Base-by-base conservation (phyloP, 2,797 vertebrate genomes). In the Siniperca undulata region DNA sequence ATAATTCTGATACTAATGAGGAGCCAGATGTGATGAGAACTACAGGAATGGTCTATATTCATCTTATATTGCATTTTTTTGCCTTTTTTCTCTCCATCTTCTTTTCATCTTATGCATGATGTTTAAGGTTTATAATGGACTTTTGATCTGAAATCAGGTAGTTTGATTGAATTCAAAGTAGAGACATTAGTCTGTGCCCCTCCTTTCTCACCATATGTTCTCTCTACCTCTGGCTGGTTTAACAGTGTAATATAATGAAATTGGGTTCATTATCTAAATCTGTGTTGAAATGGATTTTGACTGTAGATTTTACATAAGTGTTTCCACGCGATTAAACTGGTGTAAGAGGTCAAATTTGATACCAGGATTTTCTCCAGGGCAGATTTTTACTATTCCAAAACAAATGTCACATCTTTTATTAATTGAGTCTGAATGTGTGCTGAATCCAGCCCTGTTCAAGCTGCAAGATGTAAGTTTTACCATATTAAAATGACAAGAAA, bases 171-270 rank as follows among this genome's bases (percentile, higher is more conserved):
- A 42, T 46, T 46, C 1, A 55, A 58, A 74, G 40, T 38, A 14
- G 48, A 75, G 36, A 36, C 17, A 70, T 60, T 59, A 12, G 4
- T 30, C 30, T 30, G 30, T 30, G 30, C 30, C 30, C 30, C 30
- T 30, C 30, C 58, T 69, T 53, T 58, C 65, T 60, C 61, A 53
- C 59, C 58, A 67, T 73, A 59, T 42, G 70, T 67, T 69, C 70
- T 19, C 44, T 69, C 34, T 4, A 19, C 66, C 68, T 77, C 62
- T 44, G 71, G 58, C 67, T 59, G 36, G 12, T 81, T 68, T 34
- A 81, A 72, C 61, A 34, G 17, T 24, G 55, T 38, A 24, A 22
- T 70, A 50, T 30, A 70, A 73, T 48, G 20, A 70, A 22, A 77
- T 2, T 17, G 14, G 36, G 19, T 52, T 55, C 53, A 73, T 82